Evolutionary conservation across 2,797 vertebrate genomes (phyloP).

Genomic region (Orientallactaga sibirica): DNA sequence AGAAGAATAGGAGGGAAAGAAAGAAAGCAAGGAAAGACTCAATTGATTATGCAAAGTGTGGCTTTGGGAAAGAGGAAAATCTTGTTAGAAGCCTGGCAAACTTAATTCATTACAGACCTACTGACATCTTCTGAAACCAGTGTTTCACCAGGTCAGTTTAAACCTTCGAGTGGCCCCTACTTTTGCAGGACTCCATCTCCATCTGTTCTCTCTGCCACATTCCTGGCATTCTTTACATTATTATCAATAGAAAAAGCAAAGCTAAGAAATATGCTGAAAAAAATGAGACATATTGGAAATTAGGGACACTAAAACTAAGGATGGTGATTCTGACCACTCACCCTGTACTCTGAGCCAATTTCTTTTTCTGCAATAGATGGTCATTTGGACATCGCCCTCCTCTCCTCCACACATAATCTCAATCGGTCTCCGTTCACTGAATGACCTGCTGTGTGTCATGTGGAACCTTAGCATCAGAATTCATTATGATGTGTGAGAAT

Average conservation of each 20-base stretch:
- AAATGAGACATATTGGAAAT: not conserved
- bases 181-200: not conserved
- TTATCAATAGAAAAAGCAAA: not conserved
- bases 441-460: not conserved
- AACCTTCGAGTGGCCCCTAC: conserved; percentile 15
- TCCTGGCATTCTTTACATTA: not conserved
- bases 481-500: not conserved
- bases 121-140: conserved; percentile 71
- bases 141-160: conserved; percentile 42
- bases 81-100: conserved; percentile 80
- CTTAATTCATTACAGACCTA: conserved; percentile 74
- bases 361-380: not conserved
- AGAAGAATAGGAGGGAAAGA: not conserved
- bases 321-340: not conserved
- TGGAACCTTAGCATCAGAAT: too few species aligned
- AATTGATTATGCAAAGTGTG: conserved; percentile 79
- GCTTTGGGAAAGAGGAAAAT: conserved; percentile 81
- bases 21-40: conserved; percentile 80
- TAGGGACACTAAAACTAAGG: not conserved
- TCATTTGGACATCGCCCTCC: not conserved
- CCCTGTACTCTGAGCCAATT: not conserved
- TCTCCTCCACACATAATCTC: not conserved
- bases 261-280: not conserved
- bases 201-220: not conserved
- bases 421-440: not conserved